Conservation (phyloP, 2,888 invertebrate species). For the Abrostola tripartita region DNA sequence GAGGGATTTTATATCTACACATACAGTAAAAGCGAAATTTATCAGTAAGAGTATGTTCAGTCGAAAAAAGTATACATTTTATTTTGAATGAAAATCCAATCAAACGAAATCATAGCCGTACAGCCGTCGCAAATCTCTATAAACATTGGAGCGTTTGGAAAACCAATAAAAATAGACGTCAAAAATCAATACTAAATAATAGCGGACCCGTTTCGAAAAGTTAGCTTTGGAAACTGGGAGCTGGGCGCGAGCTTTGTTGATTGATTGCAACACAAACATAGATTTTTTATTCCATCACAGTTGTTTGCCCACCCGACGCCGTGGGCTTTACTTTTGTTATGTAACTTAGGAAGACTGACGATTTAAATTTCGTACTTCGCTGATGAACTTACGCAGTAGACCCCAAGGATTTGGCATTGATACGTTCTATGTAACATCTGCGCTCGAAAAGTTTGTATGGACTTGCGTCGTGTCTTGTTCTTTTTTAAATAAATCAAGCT, state of each 20-base stretch:
- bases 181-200: constrained; percentile 84
- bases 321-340: constrained; percentile 67
- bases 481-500: constrained; percentile 47
- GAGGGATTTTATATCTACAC: constrained; percentile 34
- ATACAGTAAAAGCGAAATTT: constrained; percentile 39
- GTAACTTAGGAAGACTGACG: constrained; percentile 52
- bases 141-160: constrained; percentile 72
- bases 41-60: constrained; percentile 36
- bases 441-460: constrained; percentile 44
- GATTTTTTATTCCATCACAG: constrained; percentile 78
- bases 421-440: constrained; percentile 58
- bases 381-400: constrained; percentile 52
- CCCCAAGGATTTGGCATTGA: constrained; percentile 48
- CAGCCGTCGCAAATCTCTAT: constrained; percentile 74
- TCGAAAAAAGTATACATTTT: constrained; percentile 36
- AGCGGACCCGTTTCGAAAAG: constrained; percentile 74
- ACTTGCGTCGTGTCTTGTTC: constrained; percentile 24
- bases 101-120: constrained; percentile 69
- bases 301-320: constrained; percentile 70
- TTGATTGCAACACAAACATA: constrained; percentile 85
- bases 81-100: constrained; percentile 70
- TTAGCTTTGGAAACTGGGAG: constrained; percentile 77
- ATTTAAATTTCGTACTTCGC: constrained; percentile 54
- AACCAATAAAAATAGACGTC: constrained; percentile 76
- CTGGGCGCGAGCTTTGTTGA: constrained; percentile 79